A percentile compares a stretch with the other conserved stretches of the same genome.
Evolutionary conservation across 2,888 invertebrate species (phyloP).

Genomic region (Uropetala carovei): DNA sequence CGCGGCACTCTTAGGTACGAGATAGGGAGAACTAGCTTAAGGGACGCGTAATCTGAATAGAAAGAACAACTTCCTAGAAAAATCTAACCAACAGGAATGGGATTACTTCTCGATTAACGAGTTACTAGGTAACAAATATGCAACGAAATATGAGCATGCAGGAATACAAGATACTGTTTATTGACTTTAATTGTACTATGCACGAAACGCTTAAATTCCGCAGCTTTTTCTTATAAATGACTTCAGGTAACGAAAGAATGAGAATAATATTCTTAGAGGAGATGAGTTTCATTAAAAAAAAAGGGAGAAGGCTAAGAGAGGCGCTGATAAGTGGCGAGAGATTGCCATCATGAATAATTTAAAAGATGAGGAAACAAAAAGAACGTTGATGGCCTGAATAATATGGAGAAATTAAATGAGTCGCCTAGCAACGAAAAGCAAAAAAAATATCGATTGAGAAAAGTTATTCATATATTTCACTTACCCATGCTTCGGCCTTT

Average conservation of each 20-base stretch:
- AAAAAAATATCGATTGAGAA: slow-evolving; percentile 1
- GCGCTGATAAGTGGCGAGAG: slow-evolving; percentile 10
- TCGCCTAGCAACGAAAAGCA: slow-evolving; percentile 3
- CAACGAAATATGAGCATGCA: too few species aligned
- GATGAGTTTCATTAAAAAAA: not conserved
- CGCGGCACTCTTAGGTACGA: slow-evolving; percentile 85
- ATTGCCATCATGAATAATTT: slow-evolving; percentile 35
- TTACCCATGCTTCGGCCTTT: too few species aligned
- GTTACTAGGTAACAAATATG: not conserved
- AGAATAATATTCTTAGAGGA: not conserved
- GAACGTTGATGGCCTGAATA: slow-evolving; percentile 28
- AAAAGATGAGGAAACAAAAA: slow-evolving; percentile 12
- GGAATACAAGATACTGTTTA: too few species aligned
- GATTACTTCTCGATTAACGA: not conserved
- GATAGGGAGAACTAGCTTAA: not conserved
- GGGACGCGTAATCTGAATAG: not conserved
- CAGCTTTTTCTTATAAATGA: not conserved
- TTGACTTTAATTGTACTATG: too few species aligned
- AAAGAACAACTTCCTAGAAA: not conserved
- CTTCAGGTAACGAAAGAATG: not conserved
- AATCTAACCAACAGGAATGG: not conserved
- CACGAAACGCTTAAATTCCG: not conserved
- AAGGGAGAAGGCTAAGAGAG: slow-evolving; percentile 2
- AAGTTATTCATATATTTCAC: not conserved
- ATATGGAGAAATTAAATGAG: slow-evolving; percentile 32